These are phyloP conservation scores for Gnathochromis pfefferi DNA, from an alignment of 2,113 vertebrate genomes.

Conservation along the genomic window DNA sequence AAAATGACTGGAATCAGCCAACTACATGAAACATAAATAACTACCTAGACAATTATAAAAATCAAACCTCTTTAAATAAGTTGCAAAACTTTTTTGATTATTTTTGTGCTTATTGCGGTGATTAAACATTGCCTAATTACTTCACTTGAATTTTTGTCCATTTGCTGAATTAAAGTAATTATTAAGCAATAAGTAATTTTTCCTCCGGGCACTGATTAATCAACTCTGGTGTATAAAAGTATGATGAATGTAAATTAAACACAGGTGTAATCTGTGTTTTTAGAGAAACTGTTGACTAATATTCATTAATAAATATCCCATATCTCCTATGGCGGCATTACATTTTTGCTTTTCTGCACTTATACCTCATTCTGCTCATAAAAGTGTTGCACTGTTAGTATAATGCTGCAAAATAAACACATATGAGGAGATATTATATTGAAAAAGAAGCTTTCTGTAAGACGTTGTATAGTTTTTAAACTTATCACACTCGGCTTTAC, in stretches of 20 bases:
- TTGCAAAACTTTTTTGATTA: background rate
- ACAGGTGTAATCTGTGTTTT: background rate
- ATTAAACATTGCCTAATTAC: background rate
- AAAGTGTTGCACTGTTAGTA: background rate
- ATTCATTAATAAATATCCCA: background rate
- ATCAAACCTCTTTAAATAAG: background rate
- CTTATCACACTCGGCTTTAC: background rate
- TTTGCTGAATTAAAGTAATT: background rate
- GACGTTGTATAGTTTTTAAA: background rate
- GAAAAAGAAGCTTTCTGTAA: background rate
- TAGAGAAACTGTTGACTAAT: background rate
- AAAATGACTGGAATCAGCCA: background rate
- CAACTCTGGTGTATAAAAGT: background rate
- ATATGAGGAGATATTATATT: background rate
- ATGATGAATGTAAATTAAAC: background rate
- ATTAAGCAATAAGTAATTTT: background rate
- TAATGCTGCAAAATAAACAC: background rate
- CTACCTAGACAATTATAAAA: background rate
- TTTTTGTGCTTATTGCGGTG: background rate
- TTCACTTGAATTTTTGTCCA: background rate
- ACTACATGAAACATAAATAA: background rate
- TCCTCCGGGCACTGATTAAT: background rate
- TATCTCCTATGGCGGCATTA: background rate
- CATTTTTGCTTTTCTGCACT: background rate
- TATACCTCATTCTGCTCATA: background rate